These are phyloP conservation scores for Botia kubotai DNA, from an alignment of 2,797 vertebrate species.

Conservation along the genomic window DNA sequence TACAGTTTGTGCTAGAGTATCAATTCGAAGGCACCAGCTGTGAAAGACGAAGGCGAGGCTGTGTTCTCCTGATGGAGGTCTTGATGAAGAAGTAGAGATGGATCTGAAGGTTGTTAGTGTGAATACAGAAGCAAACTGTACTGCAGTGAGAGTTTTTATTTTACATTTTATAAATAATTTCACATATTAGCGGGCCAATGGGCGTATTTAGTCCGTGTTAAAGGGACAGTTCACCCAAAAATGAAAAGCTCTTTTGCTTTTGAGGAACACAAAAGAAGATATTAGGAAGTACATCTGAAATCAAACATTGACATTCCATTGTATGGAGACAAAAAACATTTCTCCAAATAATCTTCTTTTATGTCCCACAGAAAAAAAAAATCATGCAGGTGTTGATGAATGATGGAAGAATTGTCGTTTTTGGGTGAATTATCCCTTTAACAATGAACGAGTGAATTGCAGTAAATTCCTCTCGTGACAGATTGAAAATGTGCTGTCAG, in stretches of 20 bases:
- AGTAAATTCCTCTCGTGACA: not conserved
- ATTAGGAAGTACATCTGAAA: too few species aligned
- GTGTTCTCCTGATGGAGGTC: conserved; percentile 24
- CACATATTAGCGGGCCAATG: too few species aligned
- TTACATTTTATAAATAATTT: not conserved
- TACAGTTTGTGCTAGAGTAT: conserved; percentile 35
- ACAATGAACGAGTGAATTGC: not conserved
- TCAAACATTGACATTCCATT: too few species aligned
- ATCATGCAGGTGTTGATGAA: too few species aligned
- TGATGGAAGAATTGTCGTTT: too few species aligned
- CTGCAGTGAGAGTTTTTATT: not conserved
- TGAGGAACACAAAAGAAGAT: too few species aligned
- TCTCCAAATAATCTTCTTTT: too few species aligned
- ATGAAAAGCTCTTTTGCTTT: too few species aligned
- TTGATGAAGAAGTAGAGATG: not conserved
- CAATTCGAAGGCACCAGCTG: conserved; percentile 35
- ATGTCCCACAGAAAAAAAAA: too few species aligned
- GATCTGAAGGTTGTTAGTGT: not conserved
- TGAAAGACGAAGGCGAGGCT: conserved; percentile 27
- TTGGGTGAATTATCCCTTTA: not conserved
- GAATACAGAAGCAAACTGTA: not conserved
- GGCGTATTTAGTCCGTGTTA: not conserved
- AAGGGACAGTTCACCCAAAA: too few species aligned
- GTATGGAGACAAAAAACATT: too few species aligned
- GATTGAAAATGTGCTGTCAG: not conserved